Percentiles rank a stretch among this genome's conserved stretches.
phyloP scores from a whole-genome alignment of 1,140 invertebrate species.

The Uloborus diversus region DNA sequence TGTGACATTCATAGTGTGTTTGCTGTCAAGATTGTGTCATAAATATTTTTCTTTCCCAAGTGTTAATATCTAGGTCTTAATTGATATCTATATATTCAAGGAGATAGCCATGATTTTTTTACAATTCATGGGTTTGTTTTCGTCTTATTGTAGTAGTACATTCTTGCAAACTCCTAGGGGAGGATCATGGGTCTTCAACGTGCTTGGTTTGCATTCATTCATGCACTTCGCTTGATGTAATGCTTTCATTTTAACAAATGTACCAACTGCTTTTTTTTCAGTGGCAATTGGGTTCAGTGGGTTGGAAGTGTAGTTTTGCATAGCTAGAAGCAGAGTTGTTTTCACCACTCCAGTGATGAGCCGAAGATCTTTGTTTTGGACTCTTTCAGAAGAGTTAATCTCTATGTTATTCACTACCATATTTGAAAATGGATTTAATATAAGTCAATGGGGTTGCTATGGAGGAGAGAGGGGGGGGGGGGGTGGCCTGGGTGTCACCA shows the following conservation, averaged over 20 bases:
- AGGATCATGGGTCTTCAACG: not conserved
- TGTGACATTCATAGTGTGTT: not conserved
- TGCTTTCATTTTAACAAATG: not conserved
- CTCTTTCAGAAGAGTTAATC: not conserved
- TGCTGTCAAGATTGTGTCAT: not conserved
- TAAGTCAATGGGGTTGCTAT: too few relatives aligned
- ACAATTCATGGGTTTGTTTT: too few relatives aligned
- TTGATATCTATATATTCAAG: not conserved
- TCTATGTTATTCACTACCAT: not conserved
- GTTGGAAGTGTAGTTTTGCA: not conserved
- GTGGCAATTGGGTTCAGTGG: not conserved
- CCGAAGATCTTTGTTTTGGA: constrained; percentile 1
- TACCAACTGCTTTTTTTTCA: not conserved
- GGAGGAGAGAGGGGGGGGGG: too few relatives aligned
- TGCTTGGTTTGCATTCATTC: not conserved
- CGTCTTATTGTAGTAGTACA: not conserved
- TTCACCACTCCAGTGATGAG: not conserved
- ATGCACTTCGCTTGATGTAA: not conserved
- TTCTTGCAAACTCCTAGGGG: not conserved
- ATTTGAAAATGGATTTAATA: not conserved
- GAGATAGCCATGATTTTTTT: not conserved
- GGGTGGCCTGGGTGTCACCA: too few relatives aligned
- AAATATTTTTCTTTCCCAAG: not conserved
- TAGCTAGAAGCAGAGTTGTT: not conserved
- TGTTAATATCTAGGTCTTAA: not conserved